A percentile compares a stretch with the other conserved stretches of the same genome.
phyloP scores from a whole-genome alignment of 2,888 invertebrate genomes.

The Drosophila multiciliata region DNA sequence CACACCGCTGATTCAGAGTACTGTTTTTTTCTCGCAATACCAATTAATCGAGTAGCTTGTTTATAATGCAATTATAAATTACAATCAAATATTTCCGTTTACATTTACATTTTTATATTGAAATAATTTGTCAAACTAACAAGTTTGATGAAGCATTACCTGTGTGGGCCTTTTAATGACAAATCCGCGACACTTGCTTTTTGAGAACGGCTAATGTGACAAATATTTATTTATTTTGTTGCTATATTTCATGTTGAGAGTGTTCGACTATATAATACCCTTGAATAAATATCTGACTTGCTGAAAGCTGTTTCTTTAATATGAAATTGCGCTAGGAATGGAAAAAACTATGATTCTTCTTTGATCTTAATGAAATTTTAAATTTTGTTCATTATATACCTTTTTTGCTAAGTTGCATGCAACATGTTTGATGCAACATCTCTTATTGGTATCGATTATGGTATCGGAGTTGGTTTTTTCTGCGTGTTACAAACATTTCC shows the following conservation, averaged over 20 bases:
- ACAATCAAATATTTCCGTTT: constrained; percentile 73
- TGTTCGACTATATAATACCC: not conserved
- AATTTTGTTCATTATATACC: not conserved
- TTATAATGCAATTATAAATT: constrained; percentile 57
- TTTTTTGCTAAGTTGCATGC: no score
- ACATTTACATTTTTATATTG: constrained; percentile 52
- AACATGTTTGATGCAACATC: no score
- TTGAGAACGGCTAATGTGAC: constrained; percentile 36
- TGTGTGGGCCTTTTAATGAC: constrained; percentile 41
- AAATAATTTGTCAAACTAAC: constrained; percentile 64
- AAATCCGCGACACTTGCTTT: constrained; percentile 45
- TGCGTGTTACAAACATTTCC: not conserved
- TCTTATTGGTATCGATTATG: no score
- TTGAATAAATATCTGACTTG: not conserved
- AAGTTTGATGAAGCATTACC: not conserved
- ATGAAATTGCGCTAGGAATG: no score
- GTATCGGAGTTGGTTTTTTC: not conserved
- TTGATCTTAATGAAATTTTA: not conserved
- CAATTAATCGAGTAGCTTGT: constrained; percentile 57
- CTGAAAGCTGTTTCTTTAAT: not conserved
- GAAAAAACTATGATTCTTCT: not conserved
- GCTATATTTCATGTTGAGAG: not conserved
- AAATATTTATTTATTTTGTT: not conserved
- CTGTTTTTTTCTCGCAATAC: constrained; percentile 6
- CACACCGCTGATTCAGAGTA: constrained; percentile 61